Evolutionary conservation across 2,113 vertebrate species (phyloP).

Genomic region (Tetrao urogallus): DNA sequence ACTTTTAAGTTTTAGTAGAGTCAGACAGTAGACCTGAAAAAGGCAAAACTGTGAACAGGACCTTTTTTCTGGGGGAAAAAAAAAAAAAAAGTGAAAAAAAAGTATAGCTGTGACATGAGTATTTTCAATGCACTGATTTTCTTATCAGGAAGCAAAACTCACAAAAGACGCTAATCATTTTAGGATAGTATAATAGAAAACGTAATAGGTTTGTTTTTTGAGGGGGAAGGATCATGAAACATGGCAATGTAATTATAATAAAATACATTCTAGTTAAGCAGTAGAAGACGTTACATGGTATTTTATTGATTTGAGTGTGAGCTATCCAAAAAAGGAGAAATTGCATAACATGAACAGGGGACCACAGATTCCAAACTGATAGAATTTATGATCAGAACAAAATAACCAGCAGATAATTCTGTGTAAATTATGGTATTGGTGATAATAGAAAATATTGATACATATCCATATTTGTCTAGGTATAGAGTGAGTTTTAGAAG

Average conservation of each 20-base stretch:
- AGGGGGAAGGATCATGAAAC: not conserved
- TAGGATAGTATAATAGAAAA: not conserved
- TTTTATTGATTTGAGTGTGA: not conserved
- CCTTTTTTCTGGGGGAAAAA: not conserved
- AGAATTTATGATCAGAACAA: not conserved
- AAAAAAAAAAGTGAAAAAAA: too few relatives aligned
- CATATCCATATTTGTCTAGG: not conserved
- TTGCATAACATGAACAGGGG: not conserved
- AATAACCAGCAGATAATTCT: not conserved
- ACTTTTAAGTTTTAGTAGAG: not conserved
- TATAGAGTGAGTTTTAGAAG: not conserved
- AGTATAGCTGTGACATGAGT: fast-evolving
- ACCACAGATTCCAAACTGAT: not conserved
- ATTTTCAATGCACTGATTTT: not conserved
- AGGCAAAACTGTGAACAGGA: not conserved
- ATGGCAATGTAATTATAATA: not conserved
- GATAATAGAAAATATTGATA: not conserved
- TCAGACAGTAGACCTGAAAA: not conserved
- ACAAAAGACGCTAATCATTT: not conserved
- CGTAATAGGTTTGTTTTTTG: not conserved
- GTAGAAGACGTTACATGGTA: not conserved
- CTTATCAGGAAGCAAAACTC: not conserved
- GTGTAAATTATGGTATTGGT: not conserved
- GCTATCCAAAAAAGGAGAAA: not conserved
- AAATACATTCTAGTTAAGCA: not conserved